Evolutionary conservation across 2,888 invertebrate genomes (phyloP), one percentile per base, ranked within the genome.

Genomic region (Eilema sororculum): DNA sequence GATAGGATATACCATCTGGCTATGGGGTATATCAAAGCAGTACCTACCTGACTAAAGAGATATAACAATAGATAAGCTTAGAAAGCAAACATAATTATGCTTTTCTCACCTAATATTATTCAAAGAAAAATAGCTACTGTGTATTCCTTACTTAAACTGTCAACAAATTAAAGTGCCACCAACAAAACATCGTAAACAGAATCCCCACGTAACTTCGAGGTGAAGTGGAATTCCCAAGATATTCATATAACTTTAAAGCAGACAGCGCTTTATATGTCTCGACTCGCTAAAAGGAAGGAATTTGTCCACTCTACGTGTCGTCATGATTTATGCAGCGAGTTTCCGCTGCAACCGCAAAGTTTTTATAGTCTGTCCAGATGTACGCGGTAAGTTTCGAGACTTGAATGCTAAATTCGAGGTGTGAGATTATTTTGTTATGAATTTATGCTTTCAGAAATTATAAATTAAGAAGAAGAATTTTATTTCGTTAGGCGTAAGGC

Each of bases 291-390:
- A 77, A 77, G 81, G 79, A 79, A 78, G 78, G 71, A 78, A 81
- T 81, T 81, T 78, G 81, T 75, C 78, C 77, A 76, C 78, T 81
- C 81, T 81, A 74, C 68, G 81, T 76, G 79, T 76, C 75, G 71
- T 58, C 74, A 65, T 81, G 81, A 81, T 81, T 81, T 81, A 81
- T 81, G 77, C 75, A 72, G 33, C 62, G 71, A 81, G 71, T 79
- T 73, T 71, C 69, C 57, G 69, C 72, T 75, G 78, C 81, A 77
- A 62, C 71, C 66, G 67, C 75, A 72, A 60, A 81, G 69, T 78
- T 81, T 78, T 81, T 78, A 75, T 66, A 75, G 71, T 71, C 67
- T 20, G 68, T 59, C 37, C 73, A 72, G 65, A 75, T 72, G 70
- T 70, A 67, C 64, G 41, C 69, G 62, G 33, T 28, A 61, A 56